These are phyloP conservation scores for Gambusia yucatana DNA, from an alignment of 2,797 vertebrate species.

Conservation along the genomic window DNA sequence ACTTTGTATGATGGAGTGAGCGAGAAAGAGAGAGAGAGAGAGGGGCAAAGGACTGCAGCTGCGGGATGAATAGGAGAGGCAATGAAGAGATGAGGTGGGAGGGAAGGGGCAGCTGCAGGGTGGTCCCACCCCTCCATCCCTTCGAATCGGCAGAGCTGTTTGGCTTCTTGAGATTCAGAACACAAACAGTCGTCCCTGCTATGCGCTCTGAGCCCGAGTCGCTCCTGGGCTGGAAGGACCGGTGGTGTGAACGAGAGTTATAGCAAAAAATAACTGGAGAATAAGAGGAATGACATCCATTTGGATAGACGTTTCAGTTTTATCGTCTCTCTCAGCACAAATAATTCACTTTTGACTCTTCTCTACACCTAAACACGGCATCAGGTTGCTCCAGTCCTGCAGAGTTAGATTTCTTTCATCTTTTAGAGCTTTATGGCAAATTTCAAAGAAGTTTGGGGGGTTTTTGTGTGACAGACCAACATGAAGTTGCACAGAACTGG, in stretches of 20 bases:
- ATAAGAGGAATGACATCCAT: not conserved
- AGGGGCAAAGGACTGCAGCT: slow-evolving; percentile 76
- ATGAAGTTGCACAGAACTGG: not conserved
- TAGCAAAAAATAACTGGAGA: not conserved
- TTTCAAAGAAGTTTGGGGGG: not conserved
- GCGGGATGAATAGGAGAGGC: slow-evolving; percentile 79
- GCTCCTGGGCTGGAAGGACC: slow-evolving; percentile 4
- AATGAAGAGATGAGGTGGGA: slow-evolving; percentile 82
- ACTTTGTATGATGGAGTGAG: slow-evolving; percentile 64
- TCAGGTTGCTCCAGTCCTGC: not conserved
- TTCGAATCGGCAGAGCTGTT: slow-evolving; percentile 61
- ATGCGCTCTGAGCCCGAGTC: slow-evolving; percentile 15
- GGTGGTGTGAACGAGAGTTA: not conserved
- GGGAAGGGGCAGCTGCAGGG: slow-evolving; percentile 84
- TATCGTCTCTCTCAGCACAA: not conserved
- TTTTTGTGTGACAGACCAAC: not conserved
- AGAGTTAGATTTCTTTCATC: not conserved
- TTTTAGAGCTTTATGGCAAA: not conserved
- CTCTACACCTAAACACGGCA: not conserved
- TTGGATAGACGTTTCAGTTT: not conserved
- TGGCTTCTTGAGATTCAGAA: slow-evolving; percentile 65
- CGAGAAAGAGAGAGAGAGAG: slow-evolving; percentile 32
- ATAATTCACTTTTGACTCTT: not conserved
- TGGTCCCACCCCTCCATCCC: slow-evolving; percentile 79
- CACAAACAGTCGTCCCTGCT: slow-evolving; percentile 59